These are phyloP conservation scores for Anniella stebbinsi DNA, from an alignment of 2,797 vertebrate species.

Conservation along the genomic window DNA sequence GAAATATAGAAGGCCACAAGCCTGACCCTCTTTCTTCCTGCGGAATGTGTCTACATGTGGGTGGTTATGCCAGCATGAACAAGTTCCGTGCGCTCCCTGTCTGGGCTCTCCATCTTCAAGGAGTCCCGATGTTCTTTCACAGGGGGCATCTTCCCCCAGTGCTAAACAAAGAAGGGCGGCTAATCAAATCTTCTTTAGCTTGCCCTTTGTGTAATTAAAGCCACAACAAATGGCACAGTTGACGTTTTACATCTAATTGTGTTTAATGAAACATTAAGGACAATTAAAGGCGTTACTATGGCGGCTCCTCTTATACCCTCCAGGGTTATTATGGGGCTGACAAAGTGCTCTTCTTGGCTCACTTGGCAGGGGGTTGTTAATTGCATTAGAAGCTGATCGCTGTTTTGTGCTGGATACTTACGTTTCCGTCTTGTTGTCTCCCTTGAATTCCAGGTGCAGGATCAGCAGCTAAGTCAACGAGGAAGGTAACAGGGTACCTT, in stretches of 20 bases:
- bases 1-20: not conserved
- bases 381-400: slow-evolving; percentile 74
- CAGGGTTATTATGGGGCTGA: slow-evolving; percentile 73
- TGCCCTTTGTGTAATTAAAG: slow-evolving; percentile 77
- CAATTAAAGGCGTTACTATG: slow-evolving; percentile 76
- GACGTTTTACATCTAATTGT: slow-evolving; percentile 80
- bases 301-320: slow-evolving; percentile 73
- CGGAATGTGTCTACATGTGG: not conserved
- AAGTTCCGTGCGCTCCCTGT: accelerated
- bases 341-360: slow-evolving; percentile 73
- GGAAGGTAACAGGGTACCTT: accelerated
- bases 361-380: slow-evolving; percentile 75
- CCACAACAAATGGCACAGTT: slow-evolving; percentile 79
- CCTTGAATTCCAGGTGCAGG: not conserved
- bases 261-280: slow-evolving; percentile 80
- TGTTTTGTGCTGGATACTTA: slow-evolving; percentile 60
- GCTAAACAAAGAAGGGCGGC: slow-evolving; percentile 57
- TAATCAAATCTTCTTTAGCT: slow-evolving; percentile 73
- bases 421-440: slow-evolving; percentile 50
- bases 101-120: not conserved
- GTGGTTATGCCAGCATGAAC: not conserved
- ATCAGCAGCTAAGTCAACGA: not conserved
- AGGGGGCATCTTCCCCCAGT: not conserved
- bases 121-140: slow-evolving; percentile 16
- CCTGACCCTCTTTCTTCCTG: not conserved